Percentiles rank a stretch among this genome's conserved stretches.
These are phyloP conservation scores for Syngnathus floridae DNA, from an alignment of 2,113 vertebrate species.

Conservation along the genomic window DNA sequence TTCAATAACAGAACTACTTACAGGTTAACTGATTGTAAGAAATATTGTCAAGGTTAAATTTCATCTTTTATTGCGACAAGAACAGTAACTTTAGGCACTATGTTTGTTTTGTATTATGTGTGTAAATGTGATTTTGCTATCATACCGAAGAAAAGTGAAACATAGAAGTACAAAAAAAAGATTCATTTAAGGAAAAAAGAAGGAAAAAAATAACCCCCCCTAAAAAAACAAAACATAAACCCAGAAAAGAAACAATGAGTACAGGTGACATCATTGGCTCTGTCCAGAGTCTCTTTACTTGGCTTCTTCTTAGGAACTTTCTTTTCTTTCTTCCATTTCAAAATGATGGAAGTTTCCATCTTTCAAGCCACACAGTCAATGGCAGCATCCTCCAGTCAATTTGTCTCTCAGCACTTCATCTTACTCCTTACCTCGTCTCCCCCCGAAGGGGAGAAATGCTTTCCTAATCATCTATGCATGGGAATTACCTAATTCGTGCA, in stretches of 20 bases:
- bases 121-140: slow-evolving; percentile 45
- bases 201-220: slow-evolving; percentile 12
- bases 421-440: slow-evolving; percentile 20
- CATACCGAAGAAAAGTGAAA: slow-evolving; percentile 55
- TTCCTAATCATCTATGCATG: slow-evolving; percentile 49
- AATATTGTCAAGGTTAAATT: slow-evolving; percentile 46
- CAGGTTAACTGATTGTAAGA: slow-evolving; percentile 58
- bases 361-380: slow-evolving; percentile 49
- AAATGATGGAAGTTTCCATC: slow-evolving; percentile 49
- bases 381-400: slow-evolving; percentile 43
- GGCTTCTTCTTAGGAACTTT: slow-evolving; percentile 15
- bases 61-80: slow-evolving; percentile 51
- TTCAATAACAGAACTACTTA: slow-evolving; percentile 64
- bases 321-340: slow-evolving; percentile 33
- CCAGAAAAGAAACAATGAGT: slow-evolving; percentile 33
- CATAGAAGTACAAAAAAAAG: slow-evolving; percentile 50
- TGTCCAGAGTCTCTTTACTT: slow-evolving; percentile 59
- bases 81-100: slow-evolving; percentile 60
- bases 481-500: slow-evolving; percentile 55
- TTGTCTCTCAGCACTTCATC: slow-evolving; percentile 17
- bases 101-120: slow-evolving; percentile 19
- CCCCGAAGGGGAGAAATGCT: slow-evolving; percentile 24
- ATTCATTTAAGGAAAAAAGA: slow-evolving; percentile 40
- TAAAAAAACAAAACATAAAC: not conserved
- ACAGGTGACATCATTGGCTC: slow-evolving; percentile 43